Evolutionary conservation across 2,888 invertebrate genomes (phyloP), one percentile per base, ranked within the genome.

Genomic region (Dryomyza anilis): DNA sequence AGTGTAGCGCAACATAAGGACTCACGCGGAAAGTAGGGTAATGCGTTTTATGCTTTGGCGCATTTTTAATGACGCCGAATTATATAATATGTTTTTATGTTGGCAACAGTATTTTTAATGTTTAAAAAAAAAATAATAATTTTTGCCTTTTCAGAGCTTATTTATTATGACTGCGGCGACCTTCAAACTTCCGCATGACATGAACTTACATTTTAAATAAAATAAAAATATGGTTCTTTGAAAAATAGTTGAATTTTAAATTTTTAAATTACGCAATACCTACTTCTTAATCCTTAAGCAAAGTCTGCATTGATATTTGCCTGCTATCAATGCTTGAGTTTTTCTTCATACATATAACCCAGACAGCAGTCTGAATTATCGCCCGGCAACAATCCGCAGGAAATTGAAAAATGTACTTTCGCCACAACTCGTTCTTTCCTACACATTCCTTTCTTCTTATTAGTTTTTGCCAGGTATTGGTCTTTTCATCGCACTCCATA

Each of bases 21-120:
- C 36, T 19, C 29, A 19, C 46, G 30, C 61, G 29, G 39, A 16
- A 61, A 36, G 43, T 53, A 30, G 52, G 60, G 36, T 52, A 53
- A 53, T 52, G 61, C 39, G 43, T 53, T 43, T 39, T 43, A 43
- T 61, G 52, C 52, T 39, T 29, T 29, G 46, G 25, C 16, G n/a
- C 61, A 30, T 53, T 43, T 33, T 43, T 43, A 61, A 61, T 61
- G 61, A 52, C 61, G 45, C 14, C 21, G 14, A 7, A 36, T 30
- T 23, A 39, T n/a, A n/a, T n/a, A n/a, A n/a, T n/a, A 23, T 36
- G 33, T 5, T 27, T 57, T n/a, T 43, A 25, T 43, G 21, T 43
- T 39, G 21, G 3, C 43, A n/a, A n/a, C n/a, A n/a, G n/a, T n/a
- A n/a, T n/a, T n/a, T n/a, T n/a, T n/a, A n/a, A n/a, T n/a, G n/a